These are phyloP conservation scores for Trematomus bernacchii DNA, from an alignment of 2,797 vertebrate species.

Conservation along the genomic window DNA sequence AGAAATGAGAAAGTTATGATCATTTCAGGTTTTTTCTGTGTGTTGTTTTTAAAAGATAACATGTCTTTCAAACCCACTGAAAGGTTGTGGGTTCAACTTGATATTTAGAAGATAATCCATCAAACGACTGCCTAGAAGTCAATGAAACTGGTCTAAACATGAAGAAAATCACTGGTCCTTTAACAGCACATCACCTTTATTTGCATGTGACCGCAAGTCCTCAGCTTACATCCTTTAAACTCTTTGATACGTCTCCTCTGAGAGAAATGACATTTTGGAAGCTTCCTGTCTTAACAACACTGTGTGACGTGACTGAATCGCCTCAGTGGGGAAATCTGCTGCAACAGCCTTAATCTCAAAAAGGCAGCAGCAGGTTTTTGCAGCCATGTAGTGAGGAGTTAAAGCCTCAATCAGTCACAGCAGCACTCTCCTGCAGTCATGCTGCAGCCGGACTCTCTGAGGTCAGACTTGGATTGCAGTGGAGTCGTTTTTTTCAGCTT, in stretches of 20 bases:
- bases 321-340: conserved; percentile 41
- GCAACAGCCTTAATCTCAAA: conserved; percentile 35
- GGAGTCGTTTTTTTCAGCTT: too few relatives aligned
- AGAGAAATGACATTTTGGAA: conserved; percentile 20
- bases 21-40: too few relatives aligned
- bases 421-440: conserved; percentile 19
- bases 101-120: neutral
- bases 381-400: conserved; percentile 22
- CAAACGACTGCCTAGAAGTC: neutral
- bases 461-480: neutral
- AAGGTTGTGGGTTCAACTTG: too few relatives aligned
- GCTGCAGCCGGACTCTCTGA: conserved; percentile 14
- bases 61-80: too few relatives aligned
- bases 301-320: conserved; percentile 2
- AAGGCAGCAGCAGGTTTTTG: conserved; percentile 21
- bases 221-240: neutral
- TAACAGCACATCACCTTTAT: neutral
- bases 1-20: too few relatives aligned
- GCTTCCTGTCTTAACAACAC: neutral
- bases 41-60: too few relatives aligned
- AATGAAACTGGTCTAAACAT: neutral
- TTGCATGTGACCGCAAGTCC: neutral
- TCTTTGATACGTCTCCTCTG: neutral
- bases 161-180: neutral
- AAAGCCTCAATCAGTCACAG: conserved; percentile 41